Percentiles rank a stretch among this genome's conserved stretches.
Evolutionary conservation across 2,888 invertebrate species (phyloP).

Genomic region (Phorcus lineatus): DNA sequence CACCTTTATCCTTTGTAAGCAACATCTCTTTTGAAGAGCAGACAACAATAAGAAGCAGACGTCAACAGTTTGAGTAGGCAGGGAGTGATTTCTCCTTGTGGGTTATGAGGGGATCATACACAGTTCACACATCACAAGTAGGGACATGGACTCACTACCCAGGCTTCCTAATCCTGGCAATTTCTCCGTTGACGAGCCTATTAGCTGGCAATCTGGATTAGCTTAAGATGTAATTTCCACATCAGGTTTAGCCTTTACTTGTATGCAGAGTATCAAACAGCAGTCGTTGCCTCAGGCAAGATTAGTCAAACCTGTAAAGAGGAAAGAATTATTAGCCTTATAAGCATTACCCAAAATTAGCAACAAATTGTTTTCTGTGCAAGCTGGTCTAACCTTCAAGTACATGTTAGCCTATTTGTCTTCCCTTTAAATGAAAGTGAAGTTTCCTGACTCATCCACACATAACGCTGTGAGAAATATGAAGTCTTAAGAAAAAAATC

Average conservation of each 20-base stretch:
- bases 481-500: no score
- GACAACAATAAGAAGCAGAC: neutral
- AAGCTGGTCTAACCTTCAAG: neutral
- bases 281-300: neutral
- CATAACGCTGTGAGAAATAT: no score
- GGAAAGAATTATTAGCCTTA: neutral
- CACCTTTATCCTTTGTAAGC: neutral
- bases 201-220: slow-evolving; percentile 14
- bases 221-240: neutral
- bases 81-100: neutral
- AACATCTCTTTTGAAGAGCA: neutral
- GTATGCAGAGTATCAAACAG: no score
- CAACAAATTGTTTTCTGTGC: neutral
- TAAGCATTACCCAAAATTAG: neutral
- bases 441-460: no score
- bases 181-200: neutral
- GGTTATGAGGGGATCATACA: neutral
- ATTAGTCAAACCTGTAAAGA: neutral
- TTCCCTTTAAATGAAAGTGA: no score
- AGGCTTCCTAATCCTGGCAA: neutral
- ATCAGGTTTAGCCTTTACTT: neutral
- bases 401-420: neutral
- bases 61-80: neutral
- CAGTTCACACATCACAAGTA: neutral
- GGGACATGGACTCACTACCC: neutral